Conservation (phyloP, 2,797 vertebrate genomes). For the Darevskia mixta region DNA sequence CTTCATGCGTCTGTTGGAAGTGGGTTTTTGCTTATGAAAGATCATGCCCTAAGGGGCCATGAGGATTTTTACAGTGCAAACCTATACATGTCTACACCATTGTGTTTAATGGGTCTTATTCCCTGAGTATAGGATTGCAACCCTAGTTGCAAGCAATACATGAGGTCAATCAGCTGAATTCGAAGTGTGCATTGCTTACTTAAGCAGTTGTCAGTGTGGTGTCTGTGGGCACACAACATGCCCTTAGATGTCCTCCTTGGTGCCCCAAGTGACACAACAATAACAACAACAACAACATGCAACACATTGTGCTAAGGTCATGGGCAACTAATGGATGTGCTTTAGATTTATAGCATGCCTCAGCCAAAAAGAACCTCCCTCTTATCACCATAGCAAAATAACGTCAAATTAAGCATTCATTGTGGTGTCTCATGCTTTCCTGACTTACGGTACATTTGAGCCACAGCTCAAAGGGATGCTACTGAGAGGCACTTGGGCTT, state of each 20-base stretch:
- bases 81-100: no score
- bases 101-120: no score
- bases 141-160: slow-evolving; percentile 23
- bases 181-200: slow-evolving; percentile 58
- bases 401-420: background rate
- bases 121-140: background rate
- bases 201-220: no score
- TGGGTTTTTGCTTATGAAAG: background rate
- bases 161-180: slow-evolving; percentile 63
- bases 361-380: background rate
- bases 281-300: background rate
- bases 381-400: background rate
- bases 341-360: background rate
- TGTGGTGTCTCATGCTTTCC: background rate
- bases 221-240: no score
- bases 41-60: background rate
- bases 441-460: background rate
- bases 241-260: no score
- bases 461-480: background rate
- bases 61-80: background rate
- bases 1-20: background rate
- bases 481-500: background rate
- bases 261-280: background rate
- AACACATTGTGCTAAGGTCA: background rate
- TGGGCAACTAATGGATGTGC: background rate